Evolutionary conservation across 2,888 invertebrate species (phyloP), one percentile per base, ranked within the genome.

Genomic region (Leptinotarsa peninsularis): DNA sequence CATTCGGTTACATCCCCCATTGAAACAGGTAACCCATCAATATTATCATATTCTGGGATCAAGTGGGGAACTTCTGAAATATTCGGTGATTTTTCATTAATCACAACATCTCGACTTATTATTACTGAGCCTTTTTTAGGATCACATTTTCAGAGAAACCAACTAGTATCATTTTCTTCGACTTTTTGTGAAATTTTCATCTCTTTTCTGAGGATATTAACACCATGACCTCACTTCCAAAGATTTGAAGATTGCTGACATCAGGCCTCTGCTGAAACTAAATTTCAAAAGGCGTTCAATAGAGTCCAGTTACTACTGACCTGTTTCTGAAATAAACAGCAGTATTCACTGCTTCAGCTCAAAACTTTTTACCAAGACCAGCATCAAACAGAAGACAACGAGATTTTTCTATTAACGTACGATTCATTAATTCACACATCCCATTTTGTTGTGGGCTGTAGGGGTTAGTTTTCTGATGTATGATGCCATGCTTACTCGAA

Each of bases 391-490:
- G 71, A 56, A 84, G 60, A 71, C 83, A 84, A 72, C 75, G 81
- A 14, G 81, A 79, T 60, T 80, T 82, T 69, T 84, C 83, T 1
- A 84, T 77, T 14, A 84, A 66, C 13, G 81, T 79, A 15, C 83
- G 73, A 27, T 56, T 72, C 66, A 83, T 82, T 21, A 84, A 54
- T 71, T 87, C 85, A 17, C 81, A 77, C 58, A 76, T 77, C 3
- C 84, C 85, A 81, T 86, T 85, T 71, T 82, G 81, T 68, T 76
- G 58, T 33, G 87, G 85, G 14, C 85, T 85, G 75, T 85, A 85
- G 4, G 81, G 74, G 0, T 83, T 83, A 13, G 81, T 81, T 74
- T 69, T 82, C 78, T 85, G 83, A 68, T 85, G 84, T 33, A 63
- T 72, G 5, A 86, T 84, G 10, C 84, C 85, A 49, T 67, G 43